A percentile compares a stretch with the other conserved stretches of the same genome.
These are phyloP conservation scores for Paratrypauchen microcephalus DNA, from an alignment of 2,797 vertebrate genomes.

Conservation along the genomic window DNA sequence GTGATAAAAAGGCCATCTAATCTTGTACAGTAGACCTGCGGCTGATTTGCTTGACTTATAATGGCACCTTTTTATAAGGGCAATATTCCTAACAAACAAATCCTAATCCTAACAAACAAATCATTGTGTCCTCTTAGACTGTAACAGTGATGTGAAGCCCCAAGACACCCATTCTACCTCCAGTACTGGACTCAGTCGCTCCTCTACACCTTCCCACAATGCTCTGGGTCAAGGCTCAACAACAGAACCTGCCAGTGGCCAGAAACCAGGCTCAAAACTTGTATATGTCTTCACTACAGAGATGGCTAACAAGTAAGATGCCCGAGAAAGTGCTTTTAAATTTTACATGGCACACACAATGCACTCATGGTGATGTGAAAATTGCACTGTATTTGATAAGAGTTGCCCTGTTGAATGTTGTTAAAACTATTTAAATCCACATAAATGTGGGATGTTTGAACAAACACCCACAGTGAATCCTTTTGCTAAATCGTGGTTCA, in stretches of 20 bases:
- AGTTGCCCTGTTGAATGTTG: constrained; percentile 17
- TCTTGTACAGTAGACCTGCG: constrained; percentile 18
- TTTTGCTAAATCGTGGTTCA: constrained; percentile 31
- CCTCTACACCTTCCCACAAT: constrained; percentile 94
- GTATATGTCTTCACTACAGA: constrained; percentile 99
- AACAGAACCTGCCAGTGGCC: constrained; percentile 85
- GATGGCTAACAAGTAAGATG: constrained; percentile 98
- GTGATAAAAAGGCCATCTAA: constrained; percentile 38
- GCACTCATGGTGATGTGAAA: neutral
- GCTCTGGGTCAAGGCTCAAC: constrained; percentile 81
- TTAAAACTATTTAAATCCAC: constrained; percentile 26
- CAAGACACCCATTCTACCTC: constrained; percentile 93
- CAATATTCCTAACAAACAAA: constrained; percentile 25
- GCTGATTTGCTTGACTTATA: constrained; percentile 33
- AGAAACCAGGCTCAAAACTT: constrained; percentile 93
- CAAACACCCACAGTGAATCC: constrained; percentile 26
- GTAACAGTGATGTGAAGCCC: constrained; percentile 94
- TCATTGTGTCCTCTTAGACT: constrained; percentile 42
- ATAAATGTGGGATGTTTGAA: constrained; percentile 10
- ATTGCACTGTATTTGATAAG: constrained; percentile 11
- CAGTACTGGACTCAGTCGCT: constrained; percentile 87
- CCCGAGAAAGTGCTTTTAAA: neutral
- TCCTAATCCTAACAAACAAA: constrained; percentile 7
- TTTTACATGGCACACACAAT: neutral
- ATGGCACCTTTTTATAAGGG: constrained; percentile 24